These are phyloP conservation scores for Heliconius congener DNA, from an alignment of 1,140 invertebrate species.

Conservation along the genomic window DNA sequence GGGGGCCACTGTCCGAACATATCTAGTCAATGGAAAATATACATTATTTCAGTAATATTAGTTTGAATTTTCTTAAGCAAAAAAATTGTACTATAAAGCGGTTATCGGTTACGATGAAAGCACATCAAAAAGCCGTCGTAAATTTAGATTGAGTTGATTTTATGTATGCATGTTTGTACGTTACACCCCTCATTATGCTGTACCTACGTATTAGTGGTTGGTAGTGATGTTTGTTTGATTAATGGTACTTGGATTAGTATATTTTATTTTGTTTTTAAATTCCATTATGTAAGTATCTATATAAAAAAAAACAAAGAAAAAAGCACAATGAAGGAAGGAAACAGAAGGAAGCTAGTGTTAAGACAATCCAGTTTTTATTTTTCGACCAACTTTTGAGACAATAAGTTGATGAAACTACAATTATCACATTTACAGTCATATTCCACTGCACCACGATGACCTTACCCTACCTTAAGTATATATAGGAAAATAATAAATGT, in stretches of 20 bases:
- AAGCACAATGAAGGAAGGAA: too few species aligned
- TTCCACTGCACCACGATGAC: too few species aligned
- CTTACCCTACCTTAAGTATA: too few species aligned
- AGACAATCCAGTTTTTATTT: too few species aligned
- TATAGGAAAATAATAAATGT: too few species aligned
- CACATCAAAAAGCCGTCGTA: slow-evolving; percentile 41
- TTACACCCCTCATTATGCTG: slow-evolving; percentile 30
- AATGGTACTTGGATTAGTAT: not conserved
- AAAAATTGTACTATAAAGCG: slow-evolving; percentile 23
- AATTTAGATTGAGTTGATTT: slow-evolving; percentile 36
- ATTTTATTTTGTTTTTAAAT: not conserved
- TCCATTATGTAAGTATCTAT: too few species aligned
- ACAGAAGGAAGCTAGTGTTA: too few species aligned
- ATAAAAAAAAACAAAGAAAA: too few species aligned
- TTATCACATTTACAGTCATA: too few species aligned
- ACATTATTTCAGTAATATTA: not conserved
- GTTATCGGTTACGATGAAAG: slow-evolving; percentile 41
- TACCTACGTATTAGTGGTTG: slow-evolving; percentile 16
- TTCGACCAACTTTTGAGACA: too few species aligned
- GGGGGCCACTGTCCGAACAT: slow-evolving; percentile 1
- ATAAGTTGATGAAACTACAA: too few species aligned
- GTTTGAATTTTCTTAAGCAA: not conserved
- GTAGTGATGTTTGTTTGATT: not conserved
- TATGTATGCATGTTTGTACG: slow-evolving; percentile 29
- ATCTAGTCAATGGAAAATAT: not conserved